Evolutionary conservation across 2,797 vertebrate species (phyloP).

Genomic region (Morelia viridis): DNA sequence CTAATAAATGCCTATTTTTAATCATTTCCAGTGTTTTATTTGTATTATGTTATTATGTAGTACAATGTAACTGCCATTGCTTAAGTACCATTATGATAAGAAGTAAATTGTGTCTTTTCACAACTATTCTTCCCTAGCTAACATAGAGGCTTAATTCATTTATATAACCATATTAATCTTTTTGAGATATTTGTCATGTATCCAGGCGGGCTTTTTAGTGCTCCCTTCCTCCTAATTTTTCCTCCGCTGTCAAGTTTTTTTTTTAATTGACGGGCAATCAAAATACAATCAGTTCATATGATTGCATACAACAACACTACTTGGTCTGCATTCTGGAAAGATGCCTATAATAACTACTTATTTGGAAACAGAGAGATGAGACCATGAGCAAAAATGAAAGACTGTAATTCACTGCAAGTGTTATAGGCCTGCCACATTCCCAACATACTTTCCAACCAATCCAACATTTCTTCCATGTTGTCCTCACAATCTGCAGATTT

Average conservation of each 20-base stretch:
- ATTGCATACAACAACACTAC: not conserved
- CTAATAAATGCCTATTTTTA: not conserved
- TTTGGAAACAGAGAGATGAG: not conserved
- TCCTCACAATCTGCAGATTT: not conserved
- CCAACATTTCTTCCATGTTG: not conserved
- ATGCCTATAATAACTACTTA: not conserved
- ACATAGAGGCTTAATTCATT: not conserved
- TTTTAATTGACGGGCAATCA: not conserved
- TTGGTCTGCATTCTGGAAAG: not conserved
- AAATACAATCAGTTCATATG: not conserved
- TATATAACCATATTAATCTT: not conserved
- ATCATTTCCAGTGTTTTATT: not conserved
- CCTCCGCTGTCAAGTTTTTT: not conserved
- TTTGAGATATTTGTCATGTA: not conserved
- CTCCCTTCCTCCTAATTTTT: not conserved
- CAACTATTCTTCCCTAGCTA: not conserved
- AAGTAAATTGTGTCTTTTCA: not conserved
- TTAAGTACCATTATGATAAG: not conserved
- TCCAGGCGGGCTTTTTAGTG: not conserved
- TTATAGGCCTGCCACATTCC: not conserved
- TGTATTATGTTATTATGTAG: not conserved
- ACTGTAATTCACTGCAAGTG: not conserved
- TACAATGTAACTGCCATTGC: not conserved
- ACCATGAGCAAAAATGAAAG: not conserved
- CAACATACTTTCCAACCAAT: not conserved